These are phyloP conservation scores for Garra rufa DNA, from an alignment of 2,113 vertebrate species.

Conservation along the genomic window DNA sequence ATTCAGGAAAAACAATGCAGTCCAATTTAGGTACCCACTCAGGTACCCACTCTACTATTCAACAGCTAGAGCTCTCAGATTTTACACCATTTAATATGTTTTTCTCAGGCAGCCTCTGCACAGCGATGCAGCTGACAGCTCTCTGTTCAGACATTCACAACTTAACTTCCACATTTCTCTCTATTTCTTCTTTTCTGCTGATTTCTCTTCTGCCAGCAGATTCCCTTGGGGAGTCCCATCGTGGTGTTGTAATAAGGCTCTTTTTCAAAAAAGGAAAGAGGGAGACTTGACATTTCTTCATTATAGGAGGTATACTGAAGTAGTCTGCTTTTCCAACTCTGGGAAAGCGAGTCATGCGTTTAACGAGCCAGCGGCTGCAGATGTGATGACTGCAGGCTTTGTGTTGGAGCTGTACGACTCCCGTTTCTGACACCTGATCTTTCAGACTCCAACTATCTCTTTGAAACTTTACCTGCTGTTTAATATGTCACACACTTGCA, in stretches of 20 bases:
- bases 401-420: constrained; percentile 18
- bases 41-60: background rate
- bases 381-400: constrained; percentile 37
- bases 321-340: background rate
- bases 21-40: constrained; percentile 16
- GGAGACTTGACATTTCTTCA: constrained; percentile 18
- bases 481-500: constrained; percentile 6
- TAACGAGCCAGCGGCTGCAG: constrained; percentile 27
- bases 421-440: constrained; percentile 32
- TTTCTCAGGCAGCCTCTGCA: background rate
- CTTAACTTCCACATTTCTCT: background rate
- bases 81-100: background rate
- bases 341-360: background rate
- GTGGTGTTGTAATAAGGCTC: constrained; percentile 5
- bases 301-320: background rate
- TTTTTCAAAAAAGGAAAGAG: background rate
- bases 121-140: background rate
- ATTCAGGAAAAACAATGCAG: background rate
- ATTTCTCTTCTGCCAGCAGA: background rate
- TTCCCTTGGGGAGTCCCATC: constrained; percentile 19
- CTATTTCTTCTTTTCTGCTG: background rate
- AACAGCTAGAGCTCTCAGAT: background rate
- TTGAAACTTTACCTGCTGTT: constrained; percentile 10
- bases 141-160: constrained; percentile 20
- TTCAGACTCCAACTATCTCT: constrained; percentile 5